These are phyloP conservation scores for Pangasius larnaudii DNA, from an alignment of 2,797 vertebrate genomes.

Conservation along the genomic window DNA sequence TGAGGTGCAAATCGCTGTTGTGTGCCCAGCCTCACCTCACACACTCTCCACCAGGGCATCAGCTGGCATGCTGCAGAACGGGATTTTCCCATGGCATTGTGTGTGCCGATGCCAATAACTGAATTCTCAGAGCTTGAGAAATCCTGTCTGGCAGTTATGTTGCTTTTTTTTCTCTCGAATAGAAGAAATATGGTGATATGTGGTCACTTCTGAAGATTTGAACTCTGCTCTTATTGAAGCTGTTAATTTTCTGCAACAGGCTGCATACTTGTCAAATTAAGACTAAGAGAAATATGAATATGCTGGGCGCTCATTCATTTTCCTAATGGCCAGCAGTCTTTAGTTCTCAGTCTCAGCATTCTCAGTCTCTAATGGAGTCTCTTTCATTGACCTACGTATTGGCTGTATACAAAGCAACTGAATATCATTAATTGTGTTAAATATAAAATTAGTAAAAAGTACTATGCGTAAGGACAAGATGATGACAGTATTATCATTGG, in stretches of 20 bases:
- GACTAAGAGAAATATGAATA: conserved; percentile 5
- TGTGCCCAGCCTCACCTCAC: neutral
- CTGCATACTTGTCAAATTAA: conserved; percentile 5
- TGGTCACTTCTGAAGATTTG: neutral
- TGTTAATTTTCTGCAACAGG: neutral
- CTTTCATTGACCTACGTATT: conserved; percentile 12
- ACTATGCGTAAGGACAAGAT: neutral
- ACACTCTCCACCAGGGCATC: conserved; percentile 17
- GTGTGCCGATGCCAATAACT: conserved; percentile 1
- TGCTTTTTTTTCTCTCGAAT: neutral
- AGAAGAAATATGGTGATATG: neutral
- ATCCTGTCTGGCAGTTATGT: conserved; percentile 24
- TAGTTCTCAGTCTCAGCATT: neutral
- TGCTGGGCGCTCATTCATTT: neutral
- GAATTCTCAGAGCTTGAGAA: conserved; percentile 9
- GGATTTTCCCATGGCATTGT: conserved; percentile 34
- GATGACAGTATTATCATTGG: conserved; percentile 25
- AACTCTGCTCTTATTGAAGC: neutral
- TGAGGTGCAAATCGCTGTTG: conserved; percentile 31
- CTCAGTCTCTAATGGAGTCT: conserved; percentile 8
- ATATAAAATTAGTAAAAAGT: neutral
- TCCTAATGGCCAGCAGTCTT: conserved; percentile 14
- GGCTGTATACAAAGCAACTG: neutral
- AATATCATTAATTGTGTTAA: neutral
- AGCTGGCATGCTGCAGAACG: conserved; percentile 24